phyloP scores from a whole-genome alignment of 1,140 invertebrate species.

The Sitobion miscanthi region DNA sequence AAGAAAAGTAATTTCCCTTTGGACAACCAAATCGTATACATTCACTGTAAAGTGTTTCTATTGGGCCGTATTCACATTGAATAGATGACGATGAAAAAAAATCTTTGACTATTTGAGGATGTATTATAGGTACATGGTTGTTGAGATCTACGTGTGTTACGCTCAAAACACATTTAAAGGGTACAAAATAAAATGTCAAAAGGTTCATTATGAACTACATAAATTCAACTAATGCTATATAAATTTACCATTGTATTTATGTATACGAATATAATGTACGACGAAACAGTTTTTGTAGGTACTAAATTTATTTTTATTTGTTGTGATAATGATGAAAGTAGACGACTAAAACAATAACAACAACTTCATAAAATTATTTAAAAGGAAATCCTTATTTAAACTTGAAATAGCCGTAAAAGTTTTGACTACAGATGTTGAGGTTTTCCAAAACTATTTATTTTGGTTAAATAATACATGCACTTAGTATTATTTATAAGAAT shows the following conservation, averaged over 20 bases:
- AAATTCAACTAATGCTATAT: neutral
- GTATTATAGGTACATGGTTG: neutral
- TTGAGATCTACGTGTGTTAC: neutral
- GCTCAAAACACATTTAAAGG: neutral
- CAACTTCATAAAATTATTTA: neutral
- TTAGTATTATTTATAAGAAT: neutral
- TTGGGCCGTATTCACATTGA: neutral
- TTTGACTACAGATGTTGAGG: neutral
- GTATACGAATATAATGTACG: neutral
- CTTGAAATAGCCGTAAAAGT: neutral
- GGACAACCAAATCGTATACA: neutral
- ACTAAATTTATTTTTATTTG: neutral
- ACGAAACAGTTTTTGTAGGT: neutral
- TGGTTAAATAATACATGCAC: neutral
- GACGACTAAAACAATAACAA: neutral
- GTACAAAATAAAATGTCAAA: neutral
- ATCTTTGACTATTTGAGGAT: neutral
- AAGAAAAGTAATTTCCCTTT: conserved; percentile 39
- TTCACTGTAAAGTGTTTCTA: conserved; percentile 1
- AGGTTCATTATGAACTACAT: neutral
- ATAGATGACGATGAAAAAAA: conserved; percentile 5
- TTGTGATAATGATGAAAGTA: neutral
- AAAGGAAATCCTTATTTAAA: neutral
- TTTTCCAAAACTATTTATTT: neutral
- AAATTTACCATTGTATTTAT: neutral